phyloP scores from a whole-genome alignment of 1,140 invertebrate genomes.

The Drosophila chauvacae region DNA sequence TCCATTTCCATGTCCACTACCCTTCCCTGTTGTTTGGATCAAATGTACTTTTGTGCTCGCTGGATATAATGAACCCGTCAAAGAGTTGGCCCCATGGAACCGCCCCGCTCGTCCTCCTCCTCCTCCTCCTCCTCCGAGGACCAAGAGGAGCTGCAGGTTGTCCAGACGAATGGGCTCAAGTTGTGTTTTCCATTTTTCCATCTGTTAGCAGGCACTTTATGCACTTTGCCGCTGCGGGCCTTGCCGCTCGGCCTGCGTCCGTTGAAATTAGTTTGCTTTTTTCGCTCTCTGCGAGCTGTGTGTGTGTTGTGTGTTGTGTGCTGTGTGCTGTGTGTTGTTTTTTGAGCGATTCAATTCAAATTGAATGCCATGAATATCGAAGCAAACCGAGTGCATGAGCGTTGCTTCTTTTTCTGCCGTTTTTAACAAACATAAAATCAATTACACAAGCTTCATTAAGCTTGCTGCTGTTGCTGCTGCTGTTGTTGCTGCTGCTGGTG shows the following conservation, averaged over 20 bases:
- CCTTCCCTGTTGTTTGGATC: constrained; percentile 3
- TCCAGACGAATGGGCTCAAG: constrained; percentile 40
- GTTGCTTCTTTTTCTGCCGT: constrained; percentile 80
- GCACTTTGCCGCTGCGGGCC: constrained; percentile 66
- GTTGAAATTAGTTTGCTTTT: constrained; percentile 64
- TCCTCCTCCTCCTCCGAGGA: not conserved
- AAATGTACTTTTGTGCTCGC: constrained; percentile 27
- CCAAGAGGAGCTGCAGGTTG: constrained; percentile 1
- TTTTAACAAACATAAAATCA: constrained; percentile 82
- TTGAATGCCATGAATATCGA: constrained; percentile 76
- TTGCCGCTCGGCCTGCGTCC: constrained; percentile 43
- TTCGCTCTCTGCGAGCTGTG: constrained; percentile 1
- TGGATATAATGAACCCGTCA: constrained; percentile 55
- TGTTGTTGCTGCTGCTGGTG: constrained; percentile 1
- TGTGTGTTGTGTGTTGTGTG: not conserved
- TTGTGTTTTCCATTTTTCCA: constrained; percentile 30
- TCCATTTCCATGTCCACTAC: not conserved
- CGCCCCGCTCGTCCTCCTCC: too few species aligned
- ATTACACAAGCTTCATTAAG: constrained; percentile 82
- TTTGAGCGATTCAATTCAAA: constrained; percentile 76
- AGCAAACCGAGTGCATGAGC: constrained; percentile 62
- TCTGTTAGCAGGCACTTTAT: constrained; percentile 58
- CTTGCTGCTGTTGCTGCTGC: constrained; percentile 36
- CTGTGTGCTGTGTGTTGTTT: constrained; percentile 2
- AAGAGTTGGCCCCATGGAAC: constrained; percentile 31